These are phyloP conservation scores for Lichenostomus cassidix DNA, from an alignment of 2,113 vertebrate genomes.

Conservation along the genomic window DNA sequence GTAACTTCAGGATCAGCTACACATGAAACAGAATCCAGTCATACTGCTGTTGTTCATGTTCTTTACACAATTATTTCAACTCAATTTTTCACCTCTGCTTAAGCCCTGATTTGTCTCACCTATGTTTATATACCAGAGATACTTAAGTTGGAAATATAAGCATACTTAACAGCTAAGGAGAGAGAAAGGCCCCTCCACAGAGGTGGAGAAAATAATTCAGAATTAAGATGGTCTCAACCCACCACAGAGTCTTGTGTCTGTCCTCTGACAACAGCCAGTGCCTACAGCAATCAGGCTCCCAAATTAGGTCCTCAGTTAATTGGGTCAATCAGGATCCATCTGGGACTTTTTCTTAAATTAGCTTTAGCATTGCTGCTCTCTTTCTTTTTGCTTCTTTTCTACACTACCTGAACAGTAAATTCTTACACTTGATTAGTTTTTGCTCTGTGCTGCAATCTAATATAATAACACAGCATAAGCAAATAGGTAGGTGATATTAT, in stretches of 20 bases:
- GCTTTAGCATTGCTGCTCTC: background rate
- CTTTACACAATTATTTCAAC: background rate
- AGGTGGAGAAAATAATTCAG: background rate
- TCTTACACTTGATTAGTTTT: background rate
- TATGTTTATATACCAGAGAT: background rate
- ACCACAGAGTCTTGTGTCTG: background rate
- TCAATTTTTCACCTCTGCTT: background rate
- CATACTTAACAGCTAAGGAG: background rate
- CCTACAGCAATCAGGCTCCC: background rate
- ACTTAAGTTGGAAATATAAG: background rate
- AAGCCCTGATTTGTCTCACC: background rate
- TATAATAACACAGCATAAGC: background rate
- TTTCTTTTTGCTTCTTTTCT: background rate
- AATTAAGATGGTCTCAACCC: background rate
- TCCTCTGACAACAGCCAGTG: background rate
- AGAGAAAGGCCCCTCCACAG: background rate
- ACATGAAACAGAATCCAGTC: background rate
- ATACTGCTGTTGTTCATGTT: background rate
- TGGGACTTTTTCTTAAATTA: conserved; percentile 21
- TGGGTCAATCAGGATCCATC: background rate
- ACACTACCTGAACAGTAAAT: background rate
- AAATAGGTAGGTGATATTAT: background rate
- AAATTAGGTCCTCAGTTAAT: conserved; percentile 40
- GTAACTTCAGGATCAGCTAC: background rate
- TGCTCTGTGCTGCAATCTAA: background rate